phyloP scores from a whole-genome alignment of 92 coral and sea anemone genomes.

The Galaxea fascicularis region DNA sequence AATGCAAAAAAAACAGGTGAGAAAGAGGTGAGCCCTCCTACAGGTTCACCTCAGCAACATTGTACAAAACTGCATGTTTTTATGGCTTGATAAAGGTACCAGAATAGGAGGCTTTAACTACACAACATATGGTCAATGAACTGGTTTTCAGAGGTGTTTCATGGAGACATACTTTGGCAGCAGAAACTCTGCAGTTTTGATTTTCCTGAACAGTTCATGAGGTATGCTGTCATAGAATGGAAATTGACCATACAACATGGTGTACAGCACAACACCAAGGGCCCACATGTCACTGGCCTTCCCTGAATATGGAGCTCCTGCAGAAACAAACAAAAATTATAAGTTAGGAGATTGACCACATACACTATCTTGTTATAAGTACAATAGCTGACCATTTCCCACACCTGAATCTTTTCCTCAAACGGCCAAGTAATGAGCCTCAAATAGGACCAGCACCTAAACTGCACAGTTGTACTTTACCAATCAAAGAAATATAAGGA shows the following conservation, averaged over 20 bases:
- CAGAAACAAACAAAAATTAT: not conserved
- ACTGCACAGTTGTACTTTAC: too few species aligned
- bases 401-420: too few species aligned
- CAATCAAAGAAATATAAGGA: too few species aligned
- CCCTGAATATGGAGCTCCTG: conserved; percentile 99
- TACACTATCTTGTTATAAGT: too few species aligned
- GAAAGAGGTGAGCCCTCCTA: too few species aligned
- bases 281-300: conserved; percentile 99
- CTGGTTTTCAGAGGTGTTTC: too few species aligned
- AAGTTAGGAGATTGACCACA: not conserved
- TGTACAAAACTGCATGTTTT: too few species aligned
- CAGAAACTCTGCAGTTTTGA: conserved; percentile 93
- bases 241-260: conserved; percentile 98
- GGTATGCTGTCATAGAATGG: conserved; percentile 99
- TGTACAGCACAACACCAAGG: conserved; percentile 94
- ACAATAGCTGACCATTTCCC: not conserved
- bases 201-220: conserved; percentile 96
- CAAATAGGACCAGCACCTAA: too few species aligned
- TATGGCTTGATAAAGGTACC: too few species aligned
- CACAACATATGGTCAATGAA: not conserved
- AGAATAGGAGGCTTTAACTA: not conserved
- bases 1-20: too few species aligned
- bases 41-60: too few species aligned
- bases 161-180: conserved; percentile 83
- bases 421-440: too few species aligned